These are phyloP conservation scores for Strix aluco DNA, from an alignment of 2,113 vertebrate genomes.

Conservation along the genomic window DNA sequence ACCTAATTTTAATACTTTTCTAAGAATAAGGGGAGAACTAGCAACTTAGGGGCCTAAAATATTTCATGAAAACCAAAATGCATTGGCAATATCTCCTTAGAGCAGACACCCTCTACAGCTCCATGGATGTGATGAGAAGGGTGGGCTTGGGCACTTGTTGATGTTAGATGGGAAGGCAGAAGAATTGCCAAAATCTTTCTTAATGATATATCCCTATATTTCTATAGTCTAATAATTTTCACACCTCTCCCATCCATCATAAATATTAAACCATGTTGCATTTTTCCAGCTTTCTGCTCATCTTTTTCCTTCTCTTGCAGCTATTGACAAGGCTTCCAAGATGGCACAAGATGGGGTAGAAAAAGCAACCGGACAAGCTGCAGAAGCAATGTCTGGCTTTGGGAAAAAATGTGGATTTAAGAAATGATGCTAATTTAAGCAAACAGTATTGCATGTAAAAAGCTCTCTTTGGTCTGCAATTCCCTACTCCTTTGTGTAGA, in stretches of 20 bases:
- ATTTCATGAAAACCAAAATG: not conserved
- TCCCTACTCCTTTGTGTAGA: not conserved
- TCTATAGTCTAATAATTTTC: not conserved
- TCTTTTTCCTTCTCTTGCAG: constrained; percentile 26
- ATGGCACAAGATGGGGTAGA: constrained; percentile 44
- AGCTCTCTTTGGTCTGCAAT: not conserved
- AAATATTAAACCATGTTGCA: not conserved
- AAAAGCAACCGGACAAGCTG: constrained; percentile 34
- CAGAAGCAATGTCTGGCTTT: constrained; percentile 47
- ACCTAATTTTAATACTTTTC: not conserved
- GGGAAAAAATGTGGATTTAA: constrained; percentile 64
- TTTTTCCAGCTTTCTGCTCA: not conserved
- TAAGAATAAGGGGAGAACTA: not conserved
- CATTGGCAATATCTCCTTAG: not conserved
- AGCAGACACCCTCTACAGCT: not conserved
- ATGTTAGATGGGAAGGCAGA: not conserved
- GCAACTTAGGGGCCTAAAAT: not conserved
- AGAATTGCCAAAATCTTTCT: not conserved
- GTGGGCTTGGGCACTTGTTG: not conserved
- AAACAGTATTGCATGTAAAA: not conserved
- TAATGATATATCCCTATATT: not conserved
- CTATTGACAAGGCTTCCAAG: constrained; percentile 55
- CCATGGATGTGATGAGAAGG: not conserved
- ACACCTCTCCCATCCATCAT: not conserved
- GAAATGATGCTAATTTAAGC: constrained; percentile 37